Evolutionary conservation across 2,113 vertebrate species (phyloP).

Genomic region (Phrynosoma blainvillii): DNA sequence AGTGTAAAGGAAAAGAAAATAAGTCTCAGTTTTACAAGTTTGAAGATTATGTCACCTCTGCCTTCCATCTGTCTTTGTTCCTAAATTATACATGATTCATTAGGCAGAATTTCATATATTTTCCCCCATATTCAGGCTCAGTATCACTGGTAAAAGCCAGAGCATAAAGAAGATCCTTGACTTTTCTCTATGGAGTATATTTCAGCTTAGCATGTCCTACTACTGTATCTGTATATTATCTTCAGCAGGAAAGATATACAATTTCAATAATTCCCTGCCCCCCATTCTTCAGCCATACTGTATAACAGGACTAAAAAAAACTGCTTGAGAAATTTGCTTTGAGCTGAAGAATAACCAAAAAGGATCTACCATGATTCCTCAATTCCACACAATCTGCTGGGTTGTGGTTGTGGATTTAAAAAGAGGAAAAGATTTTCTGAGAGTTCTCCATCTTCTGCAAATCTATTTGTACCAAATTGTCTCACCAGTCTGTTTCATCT

Average conservation of each 20-base stretch:
- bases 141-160: not conserved
- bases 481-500: not conserved
- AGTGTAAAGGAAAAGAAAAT: no score
- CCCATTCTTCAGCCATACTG: no score
- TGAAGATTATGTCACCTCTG: not conserved
- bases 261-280: not conserved
- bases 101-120: no score
- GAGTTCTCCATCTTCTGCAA: not conserved
- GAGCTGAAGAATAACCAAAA: no score
- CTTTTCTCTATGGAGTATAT: not conserved
- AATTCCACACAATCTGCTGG: not conserved
- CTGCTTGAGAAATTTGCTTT: no score
- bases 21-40: not conserved
- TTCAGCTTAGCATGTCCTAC: not conserved
- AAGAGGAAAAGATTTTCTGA: not conserved
- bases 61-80: not conserved
- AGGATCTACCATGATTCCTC: no score
- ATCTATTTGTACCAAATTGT: not conserved
- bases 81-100: no score
- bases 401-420: no score
- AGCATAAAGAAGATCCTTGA: not conserved
- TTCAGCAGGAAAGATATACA: not conserved
- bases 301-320: no score
- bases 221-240: not conserved
- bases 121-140: not conserved